phyloP scores from a whole-genome alignment of 2,113 vertebrate species.

The Bufo gargarizans region DNA sequence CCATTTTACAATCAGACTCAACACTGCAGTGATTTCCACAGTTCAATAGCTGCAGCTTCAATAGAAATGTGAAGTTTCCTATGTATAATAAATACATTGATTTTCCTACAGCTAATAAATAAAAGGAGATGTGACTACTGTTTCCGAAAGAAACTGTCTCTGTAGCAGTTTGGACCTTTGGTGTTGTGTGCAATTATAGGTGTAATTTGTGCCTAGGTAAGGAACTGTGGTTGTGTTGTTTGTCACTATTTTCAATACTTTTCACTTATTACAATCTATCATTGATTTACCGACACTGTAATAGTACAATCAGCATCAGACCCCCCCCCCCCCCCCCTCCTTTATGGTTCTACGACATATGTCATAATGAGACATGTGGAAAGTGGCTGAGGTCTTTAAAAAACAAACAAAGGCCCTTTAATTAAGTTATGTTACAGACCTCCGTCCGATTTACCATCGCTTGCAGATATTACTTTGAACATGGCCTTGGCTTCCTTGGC shows the following conservation, averaged over 20 bases:
- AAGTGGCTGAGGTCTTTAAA: too few species aligned
- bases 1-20: conserved; percentile 54
- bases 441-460: too few species aligned
- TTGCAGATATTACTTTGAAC: too few species aligned
- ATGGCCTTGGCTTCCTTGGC: too few species aligned
- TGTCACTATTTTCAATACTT: not conserved
- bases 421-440: too few species aligned
- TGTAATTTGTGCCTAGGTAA: not conserved
- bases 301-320: too few species aligned
- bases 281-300: too few species aligned
- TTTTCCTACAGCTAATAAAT: conserved; percentile 56
- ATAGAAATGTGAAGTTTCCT: conserved; percentile 59
- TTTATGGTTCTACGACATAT: too few species aligned
- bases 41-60: conserved; percentile 58
- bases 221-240: not conserved
- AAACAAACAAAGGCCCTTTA: too few species aligned
- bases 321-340: too few species aligned
- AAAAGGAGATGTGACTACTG: conserved; percentile 52
- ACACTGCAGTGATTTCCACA: conserved; percentile 58
- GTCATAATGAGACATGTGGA: too few species aligned
- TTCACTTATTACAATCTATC: not conserved
- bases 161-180: not conserved
- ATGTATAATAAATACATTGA: conserved; percentile 59
- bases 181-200: conserved; percentile 5
- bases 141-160: conserved; percentile 28